A percentile compares a stretch with the other conserved stretches of the same genome.
These are phyloP conservation scores for Cydia splendana DNA, from an alignment of 1,140 invertebrate genomes.

Conservation along the genomic window DNA sequence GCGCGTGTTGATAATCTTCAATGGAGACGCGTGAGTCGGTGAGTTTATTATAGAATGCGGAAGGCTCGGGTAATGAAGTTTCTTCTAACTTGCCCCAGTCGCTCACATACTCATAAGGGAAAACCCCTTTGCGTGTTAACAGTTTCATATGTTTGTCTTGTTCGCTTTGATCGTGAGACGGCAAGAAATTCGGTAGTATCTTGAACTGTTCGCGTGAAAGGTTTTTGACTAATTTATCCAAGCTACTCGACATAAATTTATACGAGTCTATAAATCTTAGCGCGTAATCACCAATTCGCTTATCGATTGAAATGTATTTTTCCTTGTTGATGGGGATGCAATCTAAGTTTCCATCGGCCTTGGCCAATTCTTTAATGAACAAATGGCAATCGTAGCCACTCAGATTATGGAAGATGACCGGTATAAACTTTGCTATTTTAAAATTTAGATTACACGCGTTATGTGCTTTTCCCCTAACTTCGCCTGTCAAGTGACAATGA, in stretches of 20 bases:
- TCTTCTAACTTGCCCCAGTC: slow-evolving; percentile 32
- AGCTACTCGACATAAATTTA: slow-evolving; percentile 31
- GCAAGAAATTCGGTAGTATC: background rate
- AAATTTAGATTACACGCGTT: slow-evolving; percentile 61
- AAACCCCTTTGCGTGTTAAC: slow-evolving; percentile 31
- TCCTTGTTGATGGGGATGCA: slow-evolving; percentile 36
- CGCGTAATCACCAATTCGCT: no score
- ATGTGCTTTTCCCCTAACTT: slow-evolving; percentile 61
- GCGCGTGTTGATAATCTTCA: slow-evolving; percentile 39
- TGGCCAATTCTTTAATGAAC: slow-evolving; percentile 35
- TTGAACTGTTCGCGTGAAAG: slow-evolving; percentile 42
- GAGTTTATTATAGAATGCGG: slow-evolving; percentile 35
- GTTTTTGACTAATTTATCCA: slow-evolving; percentile 40
- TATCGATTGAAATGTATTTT: slow-evolving; percentile 29
- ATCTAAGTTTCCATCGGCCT: background rate
- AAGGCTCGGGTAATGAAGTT: background rate
- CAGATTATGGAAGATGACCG: slow-evolving; percentile 44
- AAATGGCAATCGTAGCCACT: slow-evolving; percentile 38
- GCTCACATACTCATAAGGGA: slow-evolving; percentile 40
- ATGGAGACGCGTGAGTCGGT: slow-evolving; percentile 30
- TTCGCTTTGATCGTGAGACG: background rate
- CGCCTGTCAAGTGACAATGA: slow-evolving; percentile 59
- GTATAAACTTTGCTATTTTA: slow-evolving; percentile 40
- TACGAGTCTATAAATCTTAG: slow-evolving; percentile 41
- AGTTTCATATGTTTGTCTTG: no score